Percentiles rank a stretch among this genome's conserved stretches.
Conservation (phyloP, 2,797 vertebrate genomes). For the Syngnathus acus region DNA sequence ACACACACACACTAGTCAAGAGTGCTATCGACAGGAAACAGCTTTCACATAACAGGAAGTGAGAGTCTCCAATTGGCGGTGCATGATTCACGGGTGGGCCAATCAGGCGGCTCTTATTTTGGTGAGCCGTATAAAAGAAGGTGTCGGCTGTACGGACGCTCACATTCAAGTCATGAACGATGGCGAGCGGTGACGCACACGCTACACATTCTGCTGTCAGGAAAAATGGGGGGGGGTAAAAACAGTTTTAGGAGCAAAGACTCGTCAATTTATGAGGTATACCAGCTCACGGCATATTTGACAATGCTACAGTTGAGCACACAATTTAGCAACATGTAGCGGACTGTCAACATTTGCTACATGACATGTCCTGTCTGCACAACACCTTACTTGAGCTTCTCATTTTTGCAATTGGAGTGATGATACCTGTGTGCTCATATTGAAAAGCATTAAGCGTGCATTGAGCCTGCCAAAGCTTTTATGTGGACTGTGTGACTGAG, state of each 20-base stretch:
- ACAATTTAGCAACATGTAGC: too few species aligned
- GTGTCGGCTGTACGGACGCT: too few species aligned
- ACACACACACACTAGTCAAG: background rate
- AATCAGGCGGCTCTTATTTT: background rate
- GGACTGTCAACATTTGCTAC: too few species aligned
- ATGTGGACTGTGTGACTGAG: conserved; percentile 6
- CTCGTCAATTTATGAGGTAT: too few species aligned
- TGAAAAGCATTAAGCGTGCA: background rate
- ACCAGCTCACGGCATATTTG: too few species aligned
- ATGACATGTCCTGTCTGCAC: too few species aligned
- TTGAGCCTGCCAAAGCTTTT: conserved; percentile 15
- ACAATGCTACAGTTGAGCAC: too few species aligned
- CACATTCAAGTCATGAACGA: background rate
- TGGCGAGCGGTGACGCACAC: too few species aligned
- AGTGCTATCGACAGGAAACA: background rate
- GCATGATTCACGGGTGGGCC: background rate
- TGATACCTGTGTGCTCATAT: background rate
- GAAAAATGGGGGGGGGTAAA: background rate
- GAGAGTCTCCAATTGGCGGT: background rate
- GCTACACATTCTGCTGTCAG: background rate
- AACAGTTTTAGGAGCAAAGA: background rate
- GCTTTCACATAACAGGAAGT: background rate
- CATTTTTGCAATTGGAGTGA: background rate
- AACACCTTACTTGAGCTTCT: background rate
- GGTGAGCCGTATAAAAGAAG: background rate